Conservation (phyloP, 2,113 vertebrate species). For the Ceyx melanurus region DNA sequence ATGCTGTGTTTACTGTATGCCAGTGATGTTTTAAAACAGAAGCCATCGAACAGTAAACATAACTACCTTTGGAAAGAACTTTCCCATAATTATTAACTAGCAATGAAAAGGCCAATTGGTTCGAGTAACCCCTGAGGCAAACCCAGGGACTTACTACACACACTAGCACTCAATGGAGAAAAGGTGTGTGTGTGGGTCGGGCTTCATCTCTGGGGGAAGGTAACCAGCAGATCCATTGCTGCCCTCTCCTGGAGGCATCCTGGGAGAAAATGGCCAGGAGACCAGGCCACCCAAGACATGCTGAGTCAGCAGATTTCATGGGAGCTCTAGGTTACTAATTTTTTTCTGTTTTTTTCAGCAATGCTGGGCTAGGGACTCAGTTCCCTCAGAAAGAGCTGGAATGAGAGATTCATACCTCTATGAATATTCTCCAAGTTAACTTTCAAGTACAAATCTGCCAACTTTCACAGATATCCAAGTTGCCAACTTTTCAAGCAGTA, state of each 20-base stretch:
- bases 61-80: slow-evolving; percentile 40
- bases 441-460: not conserved
- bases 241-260: slow-evolving; percentile 68
- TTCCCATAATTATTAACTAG: slow-evolving; percentile 60
- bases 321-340: not conserved
- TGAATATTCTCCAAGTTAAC: not conserved
- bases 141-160: not conserved
- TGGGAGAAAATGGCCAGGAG: not conserved
- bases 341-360: not conserved
- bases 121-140: slow-evolving; percentile 37
- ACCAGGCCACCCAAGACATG: not conserved
- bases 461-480: not conserved
- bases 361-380: not conserved
- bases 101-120: slow-evolving; percentile 34
- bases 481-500: not conserved
- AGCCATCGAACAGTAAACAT: not conserved
- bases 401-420: not conserved
- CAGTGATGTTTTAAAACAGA: not conserved
- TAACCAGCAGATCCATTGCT: slow-evolving; percentile 58
- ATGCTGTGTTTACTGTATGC: not conserved
- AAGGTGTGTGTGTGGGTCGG: not conserved
- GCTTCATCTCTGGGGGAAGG: not conserved
- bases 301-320: not conserved
- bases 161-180: not conserved
- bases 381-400: not conserved